Base-by-base conservation (phyloP, 2,888 invertebrate genomes). In the Mimachlamys varia region DNA sequence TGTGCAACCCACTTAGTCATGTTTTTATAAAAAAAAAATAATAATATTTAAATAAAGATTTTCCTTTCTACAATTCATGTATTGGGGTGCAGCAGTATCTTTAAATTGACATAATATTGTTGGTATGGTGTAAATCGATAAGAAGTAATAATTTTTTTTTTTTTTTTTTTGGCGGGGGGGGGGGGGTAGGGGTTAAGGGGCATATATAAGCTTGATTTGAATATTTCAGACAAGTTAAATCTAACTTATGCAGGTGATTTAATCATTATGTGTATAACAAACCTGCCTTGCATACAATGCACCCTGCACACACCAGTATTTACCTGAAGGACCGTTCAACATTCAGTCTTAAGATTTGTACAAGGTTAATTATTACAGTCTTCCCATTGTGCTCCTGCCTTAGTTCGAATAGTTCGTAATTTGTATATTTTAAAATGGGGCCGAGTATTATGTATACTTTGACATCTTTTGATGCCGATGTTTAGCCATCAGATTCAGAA, bases 381-480 rank as follows among this genome's bases (percentile, higher is more conserved):
- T 76, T 2, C 53, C 5, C 7, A 76, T 76, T 76, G 76, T 76
- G n/a, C 76, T 76, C 3, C 53, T 76, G 76, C 33, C 76, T 33
- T 33, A 0, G 15, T 76, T 33, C 4, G 7, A 27, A 76, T 44
- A 44, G 44, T 44, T 44, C 44, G 44, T 44, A 44, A 44, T 44
- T 33, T 76, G 27, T 76, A 15, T 5, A 76, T 76, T 76, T 76
- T 15, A 76, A 76, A 76, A 76, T 33, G 33, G 76, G 33, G 33
- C 76, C 10, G 76, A 76, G 76, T 76, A 76, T 12, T 76, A 33
- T 76, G 33, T 12, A 76, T 33, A 27, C 22, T 3, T n/a, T 27
- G 3, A 76, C 76, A 76, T 76, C 76, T 76, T 76, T 76, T 76
- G 76, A 76, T 76, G 33, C 12, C 76, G 17, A 76, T 76, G 76